phyloP scores from a whole-genome alignment of 2,797 vertebrate genomes.

The Coccyzus lansbergi region DNA sequence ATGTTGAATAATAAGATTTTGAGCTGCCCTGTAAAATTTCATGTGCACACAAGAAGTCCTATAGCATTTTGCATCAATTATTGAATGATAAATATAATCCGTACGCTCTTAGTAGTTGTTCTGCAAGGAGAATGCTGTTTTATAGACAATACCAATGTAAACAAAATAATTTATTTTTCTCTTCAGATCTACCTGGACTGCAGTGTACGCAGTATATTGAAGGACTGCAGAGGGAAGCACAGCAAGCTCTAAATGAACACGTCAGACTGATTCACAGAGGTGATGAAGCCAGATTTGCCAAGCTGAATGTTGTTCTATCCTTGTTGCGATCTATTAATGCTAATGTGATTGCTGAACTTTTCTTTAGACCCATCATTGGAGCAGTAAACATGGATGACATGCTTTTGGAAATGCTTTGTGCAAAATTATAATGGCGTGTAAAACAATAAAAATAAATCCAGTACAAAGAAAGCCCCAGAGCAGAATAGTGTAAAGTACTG shows the following conservation, averaged over 20 bases:
- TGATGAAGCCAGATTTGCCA: conserved; percentile 87
- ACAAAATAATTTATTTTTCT: neutral
- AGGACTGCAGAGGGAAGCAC: conserved; percentile 91
- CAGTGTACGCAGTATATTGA: conserved; percentile 92
- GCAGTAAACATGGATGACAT: conserved; percentile 95
- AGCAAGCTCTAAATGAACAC: conserved; percentile 93
- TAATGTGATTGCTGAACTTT: conserved; percentile 90
- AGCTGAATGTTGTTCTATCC: conserved; percentile 90
- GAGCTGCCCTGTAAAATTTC: neutral
- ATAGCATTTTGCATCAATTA: neutral
- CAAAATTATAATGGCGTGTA: conserved; percentile 77
- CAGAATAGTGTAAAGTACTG: conserved; percentile 66
- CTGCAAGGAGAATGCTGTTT: neutral
- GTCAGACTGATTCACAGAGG: conserved; percentile 87
- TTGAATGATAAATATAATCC: neutral
- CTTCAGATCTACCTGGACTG: conserved; percentile 89
- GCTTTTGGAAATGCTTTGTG: conserved; percentile 96
- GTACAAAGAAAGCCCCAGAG: conserved; percentile 19
- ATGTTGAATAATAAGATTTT: neutral
- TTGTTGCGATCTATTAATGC: conserved; percentile 90
- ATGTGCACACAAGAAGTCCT: neutral
- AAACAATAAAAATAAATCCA: neutral
- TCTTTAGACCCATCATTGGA: conserved; percentile 95
- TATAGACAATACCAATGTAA: neutral
- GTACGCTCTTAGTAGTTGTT: neutral